phyloP scores from a whole-genome alignment of 2,888 invertebrate species.

The Microctonus brassicae region DNA sequence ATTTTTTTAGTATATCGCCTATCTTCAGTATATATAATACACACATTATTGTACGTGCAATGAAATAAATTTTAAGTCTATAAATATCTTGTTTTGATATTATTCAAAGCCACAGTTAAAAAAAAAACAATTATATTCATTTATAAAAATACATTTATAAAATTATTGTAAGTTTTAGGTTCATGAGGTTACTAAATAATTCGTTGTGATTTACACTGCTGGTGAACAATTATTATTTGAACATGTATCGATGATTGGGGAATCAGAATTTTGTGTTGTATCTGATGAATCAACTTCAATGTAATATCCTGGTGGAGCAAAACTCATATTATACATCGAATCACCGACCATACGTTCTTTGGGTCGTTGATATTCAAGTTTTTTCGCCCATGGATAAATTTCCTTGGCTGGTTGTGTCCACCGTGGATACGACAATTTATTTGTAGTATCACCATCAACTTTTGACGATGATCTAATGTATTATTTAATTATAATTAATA shows the following conservation, averaged over 20 bases:
- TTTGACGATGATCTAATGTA: slow-evolving; percentile 55
- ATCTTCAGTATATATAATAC: too few relatives aligned
- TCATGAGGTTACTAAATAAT: neutral
- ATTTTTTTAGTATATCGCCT: too few relatives aligned
- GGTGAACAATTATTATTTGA: neutral
- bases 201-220: neutral
- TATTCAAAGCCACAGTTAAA: slow-evolving; percentile 17
- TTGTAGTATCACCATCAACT: slow-evolving; percentile 62
- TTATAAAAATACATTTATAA: neutral
- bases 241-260: neutral
- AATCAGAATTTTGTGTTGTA: neutral
- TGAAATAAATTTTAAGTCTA: slow-evolving; percentile 50
- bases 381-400: slow-evolving; percentile 60
- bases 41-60: slow-evolving; percentile 51
- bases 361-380: slow-evolving; percentile 55
- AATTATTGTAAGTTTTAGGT: too few relatives aligned
- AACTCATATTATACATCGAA: slow-evolving; percentile 64
- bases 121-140: neutral
- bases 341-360: slow-evolving; percentile 56
- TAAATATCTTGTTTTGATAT: neutral
- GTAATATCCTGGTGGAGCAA: slow-evolving; percentile 62
- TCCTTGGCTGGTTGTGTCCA: slow-evolving; percentile 58
- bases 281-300: slow-evolving; percentile 44
- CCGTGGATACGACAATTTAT: slow-evolving; percentile 63
- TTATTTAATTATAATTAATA: neutral